Evolutionary conservation across 2,113 vertebrate genomes (phyloP).

Genomic region (Okapia johnstoni): DNA sequence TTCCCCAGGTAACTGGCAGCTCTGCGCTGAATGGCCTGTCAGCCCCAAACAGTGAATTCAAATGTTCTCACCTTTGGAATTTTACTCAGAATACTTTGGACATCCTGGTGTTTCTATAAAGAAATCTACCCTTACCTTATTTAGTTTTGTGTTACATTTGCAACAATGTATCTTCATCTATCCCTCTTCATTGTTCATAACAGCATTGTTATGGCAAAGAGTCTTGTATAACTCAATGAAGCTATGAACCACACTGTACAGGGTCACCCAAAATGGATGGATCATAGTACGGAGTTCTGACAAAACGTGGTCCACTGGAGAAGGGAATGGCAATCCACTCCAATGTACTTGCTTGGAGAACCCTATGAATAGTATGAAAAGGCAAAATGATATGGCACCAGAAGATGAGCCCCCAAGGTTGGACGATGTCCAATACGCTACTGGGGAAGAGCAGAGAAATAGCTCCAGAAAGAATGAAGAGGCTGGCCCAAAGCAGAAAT

Average conservation of each 20-base stretch:
- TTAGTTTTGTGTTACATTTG: background rate
- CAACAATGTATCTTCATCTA: background rate
- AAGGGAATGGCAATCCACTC: background rate
- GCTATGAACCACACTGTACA: background rate
- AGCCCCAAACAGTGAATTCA: background rate
- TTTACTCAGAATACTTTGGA: background rate
- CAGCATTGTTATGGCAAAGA: background rate
- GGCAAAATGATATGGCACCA: background rate
- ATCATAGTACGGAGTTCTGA: accelerated
- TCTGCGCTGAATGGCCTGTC: accelerated
- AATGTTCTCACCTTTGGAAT: background rate
- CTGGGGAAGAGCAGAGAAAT: background rate
- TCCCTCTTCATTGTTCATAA: background rate
- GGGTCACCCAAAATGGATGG: background rate
- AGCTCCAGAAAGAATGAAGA: background rate
- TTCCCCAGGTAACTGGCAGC: background rate
- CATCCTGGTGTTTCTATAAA: background rate
- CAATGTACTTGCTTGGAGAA: background rate
- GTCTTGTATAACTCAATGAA: background rate
- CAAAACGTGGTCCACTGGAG: background rate
- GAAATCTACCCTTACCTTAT: background rate
- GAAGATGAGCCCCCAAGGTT: background rate
- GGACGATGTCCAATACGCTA: background rate
- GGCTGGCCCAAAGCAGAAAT: background rate
- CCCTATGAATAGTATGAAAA: background rate